Evolutionary conservation across 2,113 vertebrate genomes (phyloP), one percentile per base, ranked within the genome.

Genomic region (Dipodomys spectabilis): DNA sequence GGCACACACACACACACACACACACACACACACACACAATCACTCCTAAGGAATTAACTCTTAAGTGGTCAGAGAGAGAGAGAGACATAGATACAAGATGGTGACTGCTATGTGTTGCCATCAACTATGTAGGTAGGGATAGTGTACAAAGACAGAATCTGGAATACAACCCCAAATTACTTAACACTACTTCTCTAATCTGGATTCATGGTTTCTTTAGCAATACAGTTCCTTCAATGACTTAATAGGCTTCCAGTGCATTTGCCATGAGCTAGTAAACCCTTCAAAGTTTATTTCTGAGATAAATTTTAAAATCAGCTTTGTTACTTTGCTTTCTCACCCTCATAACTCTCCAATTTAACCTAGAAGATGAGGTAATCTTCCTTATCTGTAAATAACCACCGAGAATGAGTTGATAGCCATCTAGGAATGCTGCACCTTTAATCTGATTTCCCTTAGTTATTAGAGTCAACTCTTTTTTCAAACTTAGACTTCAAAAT

Each of bases 331-430:
- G 25, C 44, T 92, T 90, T 79, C 74, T 82, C 27, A 35, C 15
- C 18, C 22, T 94, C 23, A 12, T 25, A 19, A 19, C 13, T 85
- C 86, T 74, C 65, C 67, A 75, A 79, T 67, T 88, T 88, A 90
- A 87, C 85, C 65, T 35, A 23, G 15, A 96, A 45, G 32, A 28
- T 74, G 84, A 82, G 68, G 25, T 68, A 18, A 93, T 77, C 84
- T 83, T 95, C 32, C 35, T 91, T 87, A 86, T 84, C 92, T 88
- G 30, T 44, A 82, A 94, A 44, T 32, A 72, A 65, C 32, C 62
- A 94, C 75, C 30, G 82, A 74, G 27, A 88, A 85, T 82, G 49
- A 80, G 19, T 44, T 85, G 71, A 94, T 69, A 78, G 35, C 25
- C 23, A 85, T 79, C 67, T 93, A 77, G 44, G 23, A 30, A 79